Evolutionary conservation across 2,113 vertebrate species (phyloP), one percentile per base, ranked within the genome.

Genomic region (Cyanocitta stelleri): DNA sequence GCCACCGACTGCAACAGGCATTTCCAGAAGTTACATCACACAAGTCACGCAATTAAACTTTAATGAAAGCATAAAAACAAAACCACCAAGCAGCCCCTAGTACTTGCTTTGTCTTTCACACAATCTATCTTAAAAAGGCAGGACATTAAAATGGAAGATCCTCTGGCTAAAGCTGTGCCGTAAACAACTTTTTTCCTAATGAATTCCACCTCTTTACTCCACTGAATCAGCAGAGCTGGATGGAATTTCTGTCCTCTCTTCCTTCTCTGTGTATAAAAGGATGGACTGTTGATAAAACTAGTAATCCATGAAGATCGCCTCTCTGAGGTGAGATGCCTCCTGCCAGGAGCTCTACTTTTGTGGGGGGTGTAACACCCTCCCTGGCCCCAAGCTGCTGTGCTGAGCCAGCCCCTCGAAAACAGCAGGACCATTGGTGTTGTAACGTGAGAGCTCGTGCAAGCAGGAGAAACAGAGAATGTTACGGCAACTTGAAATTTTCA

Each of bases 1-100:
- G 98, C 96, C 96, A 98, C 96, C 93, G 95, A 94, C 91, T 94
- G 88, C 67, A 39, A 87, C 93, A 96, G 97, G 98, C 97, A 97
- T 98, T 98, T 98, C 97, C 97, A 98, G 96, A 97, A 98, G 97
- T 98, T 98, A 98, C 98, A 97, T 98, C 97, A 98, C 95, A 64
- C 89, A 98, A 98, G 97, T 97, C 97, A 97, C 6, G 85, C 97
- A 98, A 98, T 98, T 98, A 98, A 97, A 98, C 92, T 79, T 90
- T 89, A 95, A 97, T 85, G 96, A 92, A 95, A 97, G 97, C 97
- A 97, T 97, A 95, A 96, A 97, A 97, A 95, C 96, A 94, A 95
- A 95, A 97, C 11, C 87, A 95, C 61, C 55, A 67, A 71, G 85
- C 80, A 90, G 93, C 78, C 83, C 92, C 96, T 92, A 92, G 95